These are phyloP conservation scores for Parazoanthus darwini DNA, from an alignment of 92 coral and sea anemone species.

Conservation along the genomic window DNA sequence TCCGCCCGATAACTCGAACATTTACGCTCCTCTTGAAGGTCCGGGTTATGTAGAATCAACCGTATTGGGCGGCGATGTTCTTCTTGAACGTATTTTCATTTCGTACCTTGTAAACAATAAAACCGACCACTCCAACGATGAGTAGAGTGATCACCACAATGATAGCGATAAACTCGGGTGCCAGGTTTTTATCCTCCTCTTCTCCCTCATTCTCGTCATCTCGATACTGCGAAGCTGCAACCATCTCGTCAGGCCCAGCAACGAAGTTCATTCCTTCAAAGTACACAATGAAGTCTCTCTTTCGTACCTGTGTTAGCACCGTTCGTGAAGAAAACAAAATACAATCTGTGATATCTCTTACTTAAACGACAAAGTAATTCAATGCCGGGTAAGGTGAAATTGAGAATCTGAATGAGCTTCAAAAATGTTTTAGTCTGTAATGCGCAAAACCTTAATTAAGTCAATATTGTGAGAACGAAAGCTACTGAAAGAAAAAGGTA, in stretches of 20 bases:
- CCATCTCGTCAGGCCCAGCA: conserved; percentile 39
- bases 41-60: too few relatives aligned
- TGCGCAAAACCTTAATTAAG: not conserved
- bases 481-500: not conserved
- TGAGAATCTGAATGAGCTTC: not conserved
- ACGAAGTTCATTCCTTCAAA: conserved; percentile 41
- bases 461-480: too few relatives aligned
- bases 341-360: not conserved
- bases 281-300: conserved; percentile 20
- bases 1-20: too few relatives aligned
- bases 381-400: not conserved
- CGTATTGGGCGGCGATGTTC: too few relatives aligned
- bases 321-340: not conserved
- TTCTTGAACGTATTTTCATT: too few relatives aligned
- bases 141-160: conserved; percentile 26
- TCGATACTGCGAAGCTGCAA: conserved; percentile 10
- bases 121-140: conserved; percentile 22
- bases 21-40: too few relatives aligned
- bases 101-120: conserved; percentile 33
- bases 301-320: conserved; percentile 17
- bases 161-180: conserved; percentile 33
- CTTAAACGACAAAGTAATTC: not conserved
- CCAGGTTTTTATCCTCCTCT: conserved; percentile 5
- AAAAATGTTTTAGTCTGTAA: not conserved
- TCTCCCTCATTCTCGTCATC: not conserved